These are phyloP conservation scores for Bactericera cockerelli DNA, from an alignment of 1,140 invertebrate genomes.

Conservation along the genomic window DNA sequence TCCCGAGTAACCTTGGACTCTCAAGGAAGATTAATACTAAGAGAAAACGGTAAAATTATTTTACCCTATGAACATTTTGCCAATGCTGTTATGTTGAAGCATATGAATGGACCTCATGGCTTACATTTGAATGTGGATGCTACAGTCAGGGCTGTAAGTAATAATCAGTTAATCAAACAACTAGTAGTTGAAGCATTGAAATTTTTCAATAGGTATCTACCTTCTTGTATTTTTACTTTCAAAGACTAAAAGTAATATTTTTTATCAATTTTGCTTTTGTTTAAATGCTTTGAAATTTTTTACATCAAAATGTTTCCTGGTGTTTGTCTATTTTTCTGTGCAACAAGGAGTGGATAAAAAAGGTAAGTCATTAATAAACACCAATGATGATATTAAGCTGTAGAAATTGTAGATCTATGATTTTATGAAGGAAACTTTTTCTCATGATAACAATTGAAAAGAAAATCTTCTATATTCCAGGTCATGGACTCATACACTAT, in stretches of 20 bases:
- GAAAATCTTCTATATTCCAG: too few species aligned
- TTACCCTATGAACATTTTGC: slow-evolving; percentile 75
- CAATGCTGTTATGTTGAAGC: slow-evolving; percentile 74
- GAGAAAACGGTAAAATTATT: slow-evolving; percentile 75
- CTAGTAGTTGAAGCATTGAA: background rate
- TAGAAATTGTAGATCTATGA: too few species aligned
- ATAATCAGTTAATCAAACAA: background rate
- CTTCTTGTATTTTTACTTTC: too few species aligned
- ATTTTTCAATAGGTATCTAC: slow-evolving; percentile 10
- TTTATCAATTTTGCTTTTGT: too few species aligned
- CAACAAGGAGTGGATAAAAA: too few species aligned
- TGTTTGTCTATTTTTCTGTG: too few species aligned
- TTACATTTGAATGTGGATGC: slow-evolving; percentile 63
- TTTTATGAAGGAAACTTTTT: too few species aligned
- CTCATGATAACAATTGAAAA: too few species aligned
- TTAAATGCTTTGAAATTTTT: slow-evolving; percentile 12
- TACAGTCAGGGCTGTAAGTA: slow-evolving; percentile 55
- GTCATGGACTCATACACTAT: slow-evolving; percentile 73
- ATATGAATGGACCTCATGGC: slow-evolving; percentile 71
- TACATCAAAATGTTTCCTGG: too few species aligned
- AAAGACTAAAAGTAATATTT: too few species aligned
- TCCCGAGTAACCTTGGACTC: slow-evolving; percentile 62
- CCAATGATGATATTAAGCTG: too few species aligned
- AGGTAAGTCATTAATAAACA: too few species aligned
- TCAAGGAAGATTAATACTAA: slow-evolving; percentile 60